A percentile compares a stretch with the other conserved stretches of the same genome.
Evolutionary conservation across 2,113 vertebrate genomes (phyloP).

Genomic region (rabbit (Oryctolagus cuniculus)): mOryCun1.1 NC_091436.1:75173001-75173500

Average conservation of each 20-base stretch:
- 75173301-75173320: neutral
- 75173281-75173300: neutral
- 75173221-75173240: constrained; percentile 43
- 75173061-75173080: neutral
- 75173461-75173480: neutral
- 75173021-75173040: constrained; percentile 20
- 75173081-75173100: neutral
- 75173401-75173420: constrained; percentile 20
- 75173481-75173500: neutral
- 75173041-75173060: neutral
- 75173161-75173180: neutral
- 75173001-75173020: neutral
- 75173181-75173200: neutral
- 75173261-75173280: neutral
- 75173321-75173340: neutral
- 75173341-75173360: neutral
- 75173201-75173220: neutral
- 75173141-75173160: neutral
- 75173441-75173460: neutral
- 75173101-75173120: neutral
- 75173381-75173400: neutral
- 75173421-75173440: neutral
- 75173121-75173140: neutral
- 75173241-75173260: neutral
- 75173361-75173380: neutral